Percentiles rank a stretch among this genome's conserved stretches.
phyloP scores from a whole-genome alignment of 1,140 invertebrate genomes.

The Bombus terrestris region DNA sequence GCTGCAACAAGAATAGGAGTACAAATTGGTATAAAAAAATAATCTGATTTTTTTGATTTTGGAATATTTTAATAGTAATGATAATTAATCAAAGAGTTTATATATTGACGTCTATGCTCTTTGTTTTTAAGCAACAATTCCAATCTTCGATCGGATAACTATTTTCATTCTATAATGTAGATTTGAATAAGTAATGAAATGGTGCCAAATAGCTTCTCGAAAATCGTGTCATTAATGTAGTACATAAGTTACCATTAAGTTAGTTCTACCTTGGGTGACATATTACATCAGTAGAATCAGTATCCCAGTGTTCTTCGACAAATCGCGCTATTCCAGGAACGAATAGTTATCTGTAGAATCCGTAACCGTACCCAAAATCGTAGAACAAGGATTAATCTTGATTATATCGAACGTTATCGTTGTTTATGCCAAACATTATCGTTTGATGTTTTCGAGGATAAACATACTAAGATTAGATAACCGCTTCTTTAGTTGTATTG shows the following conservation, averaged over 20 bases:
- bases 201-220: neutral
- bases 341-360: neutral
- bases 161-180: neutral
- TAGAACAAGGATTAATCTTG: neutral
- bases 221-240: neutral
- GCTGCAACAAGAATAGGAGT: no score
- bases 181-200: neutral
- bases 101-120: neutral
- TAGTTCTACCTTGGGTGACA: neutral
- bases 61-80: no score
- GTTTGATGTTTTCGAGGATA: neutral
- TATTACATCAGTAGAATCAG: neutral
- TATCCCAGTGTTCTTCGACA: neutral
- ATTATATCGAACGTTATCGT: neutral
- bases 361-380: neutral
- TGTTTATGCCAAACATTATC: neutral
- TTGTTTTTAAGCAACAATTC: neutral
- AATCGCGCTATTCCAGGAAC: neutral
- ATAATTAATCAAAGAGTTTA: neutral
- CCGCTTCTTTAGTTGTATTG: no score
- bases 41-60: no score
- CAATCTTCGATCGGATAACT: neutral
- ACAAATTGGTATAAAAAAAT: no score
- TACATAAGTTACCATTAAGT: neutral
- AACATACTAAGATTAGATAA: neutral